phyloP scores from a whole-genome alignment of 2,113 vertebrate species.

The Ornithorhynchus anatinus region DNA sequence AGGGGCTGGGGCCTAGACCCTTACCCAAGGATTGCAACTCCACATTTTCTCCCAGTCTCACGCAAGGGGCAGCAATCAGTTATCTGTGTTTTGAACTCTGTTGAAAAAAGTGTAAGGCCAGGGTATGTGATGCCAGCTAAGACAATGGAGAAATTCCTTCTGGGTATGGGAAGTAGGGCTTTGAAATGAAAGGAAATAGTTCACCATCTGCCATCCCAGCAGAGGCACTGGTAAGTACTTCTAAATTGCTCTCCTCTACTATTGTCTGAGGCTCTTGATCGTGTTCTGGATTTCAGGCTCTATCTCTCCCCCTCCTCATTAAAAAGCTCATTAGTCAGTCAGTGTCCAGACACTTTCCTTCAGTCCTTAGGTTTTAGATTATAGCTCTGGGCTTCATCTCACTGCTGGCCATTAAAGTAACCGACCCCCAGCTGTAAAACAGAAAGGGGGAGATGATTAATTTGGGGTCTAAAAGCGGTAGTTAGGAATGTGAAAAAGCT shows the following conservation, averaged over 20 bases:
- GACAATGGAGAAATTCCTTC: conserved; percentile 62
- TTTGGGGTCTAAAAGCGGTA: conserved; percentile 16
- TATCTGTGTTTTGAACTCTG: conserved; percentile 46
- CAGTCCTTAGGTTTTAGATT: conserved; percentile 53
- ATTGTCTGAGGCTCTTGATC: conserved; percentile 64
- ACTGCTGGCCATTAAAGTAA: conserved; percentile 34
- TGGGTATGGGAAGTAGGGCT: conserved; percentile 45
- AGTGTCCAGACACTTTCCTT: conserved; percentile 47
- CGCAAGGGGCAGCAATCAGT: conserved; percentile 41
- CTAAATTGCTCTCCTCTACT: conserved; percentile 61
- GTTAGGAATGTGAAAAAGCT: conserved; percentile 39
- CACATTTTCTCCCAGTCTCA: conserved; percentile 24
- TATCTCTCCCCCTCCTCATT: conserved; percentile 64
- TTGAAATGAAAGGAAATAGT: conserved; percentile 63
- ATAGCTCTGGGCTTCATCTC: conserved; percentile 40
- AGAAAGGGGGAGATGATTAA: conserved; percentile 31
- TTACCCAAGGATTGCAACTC: too few species aligned
- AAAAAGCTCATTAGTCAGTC: conserved; percentile 63
- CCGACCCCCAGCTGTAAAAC: conserved; percentile 14
- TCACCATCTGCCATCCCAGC: conserved; percentile 54
- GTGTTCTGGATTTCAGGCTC: conserved; percentile 60
- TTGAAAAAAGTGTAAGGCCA: conserved; percentile 37
- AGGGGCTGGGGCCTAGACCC: too few species aligned
- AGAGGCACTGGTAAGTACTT: conserved; percentile 60
- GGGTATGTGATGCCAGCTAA: conserved; percentile 54